phyloP scores from a whole-genome alignment of 2,797 vertebrate genomes.

The Amblyraja radiata region DNA sequence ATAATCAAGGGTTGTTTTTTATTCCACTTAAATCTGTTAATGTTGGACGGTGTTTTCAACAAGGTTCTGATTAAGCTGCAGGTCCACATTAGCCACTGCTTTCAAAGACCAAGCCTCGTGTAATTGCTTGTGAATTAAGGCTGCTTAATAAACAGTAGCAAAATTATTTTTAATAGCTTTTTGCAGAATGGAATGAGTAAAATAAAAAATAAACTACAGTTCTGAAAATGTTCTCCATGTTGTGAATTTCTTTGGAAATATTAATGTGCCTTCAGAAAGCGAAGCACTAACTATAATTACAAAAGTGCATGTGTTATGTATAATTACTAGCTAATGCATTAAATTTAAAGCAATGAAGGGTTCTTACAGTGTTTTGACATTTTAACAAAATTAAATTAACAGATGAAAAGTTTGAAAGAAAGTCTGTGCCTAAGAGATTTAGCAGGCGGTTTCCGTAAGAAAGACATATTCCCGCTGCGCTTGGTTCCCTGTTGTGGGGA shows the following conservation, averaged over 20 bases:
- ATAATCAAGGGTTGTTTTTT: not conserved
- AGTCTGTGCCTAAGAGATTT: not conserved
- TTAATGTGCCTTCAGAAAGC: not conserved
- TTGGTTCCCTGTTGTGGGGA: not conserved
- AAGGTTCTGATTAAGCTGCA: not conserved
- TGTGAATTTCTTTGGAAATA: not conserved
- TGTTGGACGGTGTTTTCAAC: constrained; percentile 11
- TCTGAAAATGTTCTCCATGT: too few relatives aligned
- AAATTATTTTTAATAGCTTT: not conserved
- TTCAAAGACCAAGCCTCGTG: not conserved
- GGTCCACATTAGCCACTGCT: not conserved
- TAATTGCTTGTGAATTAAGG: not conserved
- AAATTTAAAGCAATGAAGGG: not conserved
- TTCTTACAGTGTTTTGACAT: not conserved
- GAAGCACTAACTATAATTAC: not conserved
- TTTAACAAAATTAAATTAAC: not conserved
- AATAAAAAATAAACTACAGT: not conserved
- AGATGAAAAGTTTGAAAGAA: not conserved
- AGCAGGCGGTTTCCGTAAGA: not conserved
- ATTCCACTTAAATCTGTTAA: not conserved
- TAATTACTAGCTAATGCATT: not conserved
- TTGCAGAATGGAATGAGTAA: not conserved
- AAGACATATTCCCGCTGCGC: too few relatives aligned
- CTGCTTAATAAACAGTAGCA: not conserved
- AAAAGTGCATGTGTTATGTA: not conserved